Conservation (phyloP, 2,797 vertebrate genomes). For the Chrosomus eos region DNA sequence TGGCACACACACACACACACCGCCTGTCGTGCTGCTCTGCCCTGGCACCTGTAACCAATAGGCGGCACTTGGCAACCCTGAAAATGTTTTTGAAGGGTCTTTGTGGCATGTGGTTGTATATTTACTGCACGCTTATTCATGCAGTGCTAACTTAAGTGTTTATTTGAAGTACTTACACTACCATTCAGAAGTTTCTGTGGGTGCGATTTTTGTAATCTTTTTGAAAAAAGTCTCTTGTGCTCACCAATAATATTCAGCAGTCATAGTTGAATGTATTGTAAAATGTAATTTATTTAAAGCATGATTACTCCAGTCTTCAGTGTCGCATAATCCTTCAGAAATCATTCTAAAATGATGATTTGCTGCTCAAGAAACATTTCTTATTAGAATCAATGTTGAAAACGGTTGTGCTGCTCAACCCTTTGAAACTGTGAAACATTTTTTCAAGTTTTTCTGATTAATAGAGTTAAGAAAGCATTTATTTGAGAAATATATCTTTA, state of each 20-base stretch:
- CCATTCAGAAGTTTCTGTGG: not conserved
- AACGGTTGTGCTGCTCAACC: not conserved
- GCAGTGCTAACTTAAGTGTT: not conserved
- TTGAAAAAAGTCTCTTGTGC: not conserved
- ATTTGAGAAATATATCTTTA: not conserved
- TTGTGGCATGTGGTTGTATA: not conserved
- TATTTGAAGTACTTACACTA: not conserved
- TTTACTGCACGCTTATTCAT: slow-evolving; percentile 17
- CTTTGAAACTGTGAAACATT: not conserved
- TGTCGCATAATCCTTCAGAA: not conserved
- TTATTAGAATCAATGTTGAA: not conserved
- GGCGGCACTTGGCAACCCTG: slow-evolving; percentile 9
- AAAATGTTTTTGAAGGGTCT: slow-evolving; percentile 19
- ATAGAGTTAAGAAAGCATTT: not conserved
- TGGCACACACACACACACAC: slow-evolving; percentile 11
- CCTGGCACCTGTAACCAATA: slow-evolving; percentile 44
- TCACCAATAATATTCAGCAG: too few species aligned
- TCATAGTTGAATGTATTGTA: too few species aligned
- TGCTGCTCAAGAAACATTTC: not conserved
- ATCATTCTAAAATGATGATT: not conserved
- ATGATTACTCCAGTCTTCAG: too few species aligned
- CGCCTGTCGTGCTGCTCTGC: slow-evolving; percentile 21
- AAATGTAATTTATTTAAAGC: too few species aligned
- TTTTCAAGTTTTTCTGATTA: not conserved
- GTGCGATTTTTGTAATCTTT: not conserved